Evolutionary conservation across 2,113 vertebrate species (phyloP).

Genomic region (Psilopsiagon aurifrons): DNA sequence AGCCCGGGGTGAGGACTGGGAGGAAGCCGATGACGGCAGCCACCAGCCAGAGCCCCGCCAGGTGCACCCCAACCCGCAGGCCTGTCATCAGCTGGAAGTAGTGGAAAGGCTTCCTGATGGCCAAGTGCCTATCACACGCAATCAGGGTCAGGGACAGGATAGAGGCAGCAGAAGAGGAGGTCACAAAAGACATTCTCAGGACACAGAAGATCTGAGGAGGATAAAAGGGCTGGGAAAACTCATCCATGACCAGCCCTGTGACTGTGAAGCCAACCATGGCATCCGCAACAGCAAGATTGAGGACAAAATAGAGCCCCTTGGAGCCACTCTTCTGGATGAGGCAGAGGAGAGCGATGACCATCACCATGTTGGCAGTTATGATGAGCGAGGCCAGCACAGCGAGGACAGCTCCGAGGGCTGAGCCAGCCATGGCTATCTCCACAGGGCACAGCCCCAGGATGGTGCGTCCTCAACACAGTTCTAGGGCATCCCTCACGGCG

Average conservation of each 20-base stretch:
- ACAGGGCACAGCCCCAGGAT: accelerated
- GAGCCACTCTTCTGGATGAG: constrained; percentile 79
- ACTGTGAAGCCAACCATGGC: constrained; percentile 83
- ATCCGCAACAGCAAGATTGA: constrained; percentile 88
- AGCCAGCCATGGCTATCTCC: neutral
- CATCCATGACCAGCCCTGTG: constrained; percentile 78
- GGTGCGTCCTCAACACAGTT: accelerated
- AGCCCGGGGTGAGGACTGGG: constrained; percentile 73
- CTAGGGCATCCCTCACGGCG: constrained; percentile 34
- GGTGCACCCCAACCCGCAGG: constrained; percentile 34
- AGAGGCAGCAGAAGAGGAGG: constrained; percentile 83
- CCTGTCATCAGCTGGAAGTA: constrained; percentile 80
- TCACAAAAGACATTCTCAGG: constrained; percentile 85
- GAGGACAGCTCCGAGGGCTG: constrained; percentile 76
- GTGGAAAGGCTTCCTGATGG: constrained; percentile 86
- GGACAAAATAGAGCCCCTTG: constrained; percentile 84
- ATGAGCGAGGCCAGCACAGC: constrained; percentile 82
- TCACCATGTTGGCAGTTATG: constrained; percentile 80
- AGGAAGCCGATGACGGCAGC: constrained; percentile 80
- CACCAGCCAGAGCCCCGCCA: constrained; percentile 80
- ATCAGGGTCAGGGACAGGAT: constrained; percentile 88
- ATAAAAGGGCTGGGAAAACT: constrained; percentile 63
- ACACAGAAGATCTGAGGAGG: constrained; percentile 76
- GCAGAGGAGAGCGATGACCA: constrained; percentile 74
- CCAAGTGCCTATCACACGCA: constrained; percentile 88